Conservation (phyloP, 2,113 vertebrate genomes). For the Coturnix japonica region DNA sequence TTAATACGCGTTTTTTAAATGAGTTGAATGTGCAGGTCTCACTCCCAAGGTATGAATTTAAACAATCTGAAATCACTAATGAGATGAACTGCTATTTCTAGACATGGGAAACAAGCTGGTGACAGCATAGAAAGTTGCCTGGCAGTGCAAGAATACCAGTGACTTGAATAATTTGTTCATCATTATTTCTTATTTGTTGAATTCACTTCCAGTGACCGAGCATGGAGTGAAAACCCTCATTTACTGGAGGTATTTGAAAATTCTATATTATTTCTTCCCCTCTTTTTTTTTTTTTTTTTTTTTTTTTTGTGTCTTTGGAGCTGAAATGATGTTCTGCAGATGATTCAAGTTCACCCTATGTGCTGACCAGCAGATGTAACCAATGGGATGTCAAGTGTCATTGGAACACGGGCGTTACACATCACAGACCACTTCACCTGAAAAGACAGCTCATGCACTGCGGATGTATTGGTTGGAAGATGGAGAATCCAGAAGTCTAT, state of each 20-base stretch:
- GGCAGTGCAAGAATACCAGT: neutral
- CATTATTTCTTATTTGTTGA: neutral
- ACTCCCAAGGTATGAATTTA: neutral
- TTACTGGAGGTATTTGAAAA: neutral
- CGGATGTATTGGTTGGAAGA: rapidly evolving
- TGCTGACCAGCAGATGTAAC: neutral
- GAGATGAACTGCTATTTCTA: neutral
- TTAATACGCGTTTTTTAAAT: neutral
- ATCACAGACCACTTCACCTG: neutral
- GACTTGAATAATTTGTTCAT: neutral
- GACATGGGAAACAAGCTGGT: neutral
- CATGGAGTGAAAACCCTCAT: neutral
- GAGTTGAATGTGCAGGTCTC: neutral
- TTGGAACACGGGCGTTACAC: neutral
- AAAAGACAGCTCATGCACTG: neutral
- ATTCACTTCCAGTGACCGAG: neutral
- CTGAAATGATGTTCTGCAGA: neutral
- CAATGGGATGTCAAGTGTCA: rapidly evolving
- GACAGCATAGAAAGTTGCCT: neutral
- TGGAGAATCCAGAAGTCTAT: rapidly evolving
- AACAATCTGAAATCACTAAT: neutral
- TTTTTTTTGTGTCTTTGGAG: neutral
- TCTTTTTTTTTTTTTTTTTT: neutral
- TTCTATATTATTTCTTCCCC: neutral
- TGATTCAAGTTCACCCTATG: rapidly evolving